Base-by-base conservation (phyloP, 2,888 invertebrate species). In the Nezara viridula region DNA sequence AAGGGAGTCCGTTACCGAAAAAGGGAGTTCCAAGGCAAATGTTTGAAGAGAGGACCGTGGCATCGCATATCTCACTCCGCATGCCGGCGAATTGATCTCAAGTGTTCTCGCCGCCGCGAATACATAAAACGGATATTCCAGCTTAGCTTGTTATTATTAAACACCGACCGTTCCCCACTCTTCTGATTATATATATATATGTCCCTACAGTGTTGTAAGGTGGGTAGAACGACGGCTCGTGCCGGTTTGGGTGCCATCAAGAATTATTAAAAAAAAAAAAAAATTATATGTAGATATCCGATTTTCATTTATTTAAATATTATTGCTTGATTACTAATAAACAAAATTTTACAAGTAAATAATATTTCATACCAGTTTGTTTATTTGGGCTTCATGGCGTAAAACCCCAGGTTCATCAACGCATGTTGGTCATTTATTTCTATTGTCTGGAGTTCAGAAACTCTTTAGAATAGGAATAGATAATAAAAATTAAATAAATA, bases 81-180 rank as follows among this genome's bases (percentile, higher is more conserved):
- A 86, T 87, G 87, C 19, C 73, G 19, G 32, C 0, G 87, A 87
- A 87, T 87, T 87, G 44, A 87, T 87, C 87, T 87, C 87, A 87
- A 73, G 87, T 86, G 24, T 40, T 40, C 86, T 40, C 86, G 37
- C 86, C 60, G 86, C 52, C 10, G 24, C 27, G 52, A 86, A 86
- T 86, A 86, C 86, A 86, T 86, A 86, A 86, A 86, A 81, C 21
- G 81, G 81, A 81, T 81, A 40, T 81, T 32, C 66, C 4, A 37
- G 66, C 66, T 66, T 66, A 32, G 32, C 66, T 66, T 66, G 60
- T 27, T 60, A 60, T 60, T 60, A 60, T 60, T 60, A 60, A 27
- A 27, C 60, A 27, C 27, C 32, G 19, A 60, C 60, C 60, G 5
- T 14, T 60, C 2, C 66, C 32, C 5, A 12, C 66, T 37, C 32